Percentiles rank a stretch among this genome's conserved stretches.
Conservation (phyloP, 2,888 invertebrate species). For the Tipula unca region DNA sequence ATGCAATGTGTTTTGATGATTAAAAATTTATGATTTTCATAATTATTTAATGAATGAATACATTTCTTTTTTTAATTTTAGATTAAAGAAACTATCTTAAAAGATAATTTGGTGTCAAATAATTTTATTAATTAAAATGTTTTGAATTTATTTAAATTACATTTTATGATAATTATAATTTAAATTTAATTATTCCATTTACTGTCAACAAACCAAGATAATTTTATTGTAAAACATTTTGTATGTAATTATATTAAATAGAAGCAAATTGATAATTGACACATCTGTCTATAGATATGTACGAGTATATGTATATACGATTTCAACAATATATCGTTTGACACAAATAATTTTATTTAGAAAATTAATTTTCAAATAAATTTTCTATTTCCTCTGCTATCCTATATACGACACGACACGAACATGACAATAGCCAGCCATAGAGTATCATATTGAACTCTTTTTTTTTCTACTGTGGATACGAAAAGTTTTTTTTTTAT, state of each 20-base stretch:
- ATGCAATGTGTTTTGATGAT: too few species aligned
- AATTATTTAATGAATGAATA: too few species aligned
- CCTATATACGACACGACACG: background rate
- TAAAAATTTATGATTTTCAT: too few species aligned
- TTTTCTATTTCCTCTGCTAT: background rate
- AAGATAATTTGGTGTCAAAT: too few species aligned
- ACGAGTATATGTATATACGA: too few species aligned
- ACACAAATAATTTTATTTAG: conserved; percentile 9
- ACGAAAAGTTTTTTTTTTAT: background rate
- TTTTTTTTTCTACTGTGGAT: background rate
- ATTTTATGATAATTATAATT: too few species aligned
- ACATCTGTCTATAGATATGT: background rate
- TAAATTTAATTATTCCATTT: too few species aligned
- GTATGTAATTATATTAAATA: background rate
- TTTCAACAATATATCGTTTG: background rate
- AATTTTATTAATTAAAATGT: too few species aligned
- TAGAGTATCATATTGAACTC: background rate
- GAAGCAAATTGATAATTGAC: background rate
- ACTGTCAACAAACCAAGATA: background rate
- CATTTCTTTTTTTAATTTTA: too few species aligned
- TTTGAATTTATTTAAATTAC: too few species aligned
- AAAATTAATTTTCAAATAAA: background rate
- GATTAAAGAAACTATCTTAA: too few species aligned
- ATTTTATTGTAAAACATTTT: background rate
- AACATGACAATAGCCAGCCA: background rate